phyloP scores from a whole-genome alignment of 1,140 invertebrate species.

The Saccostrea cuccullata region DNA sequence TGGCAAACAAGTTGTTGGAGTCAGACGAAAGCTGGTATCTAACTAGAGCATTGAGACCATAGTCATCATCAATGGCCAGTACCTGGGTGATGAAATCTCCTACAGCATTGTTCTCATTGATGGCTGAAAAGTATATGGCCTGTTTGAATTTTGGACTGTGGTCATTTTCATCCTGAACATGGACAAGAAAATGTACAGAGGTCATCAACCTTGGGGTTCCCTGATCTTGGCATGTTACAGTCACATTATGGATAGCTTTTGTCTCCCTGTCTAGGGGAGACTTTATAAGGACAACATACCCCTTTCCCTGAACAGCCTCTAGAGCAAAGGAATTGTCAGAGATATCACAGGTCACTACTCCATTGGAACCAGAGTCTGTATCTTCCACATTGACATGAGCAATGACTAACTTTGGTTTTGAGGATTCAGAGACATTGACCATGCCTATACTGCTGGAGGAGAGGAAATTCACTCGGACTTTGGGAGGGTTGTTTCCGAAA shows the following conservation, averaged over 20 bases:
- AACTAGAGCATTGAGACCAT: constrained; percentile 94
- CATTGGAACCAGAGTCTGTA: constrained; percentile 69
- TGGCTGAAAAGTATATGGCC: constrained; percentile 89
- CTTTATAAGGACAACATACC: constrained; percentile 85
- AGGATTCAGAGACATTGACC: constrained; percentile 65
- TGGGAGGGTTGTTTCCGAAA: constrained; percentile 94
- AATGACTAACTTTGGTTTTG: constrained; percentile 62
- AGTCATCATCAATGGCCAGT: constrained; percentile 94
- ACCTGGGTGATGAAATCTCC: constrained; percentile 94
- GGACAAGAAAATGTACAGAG: constrained; percentile 93
- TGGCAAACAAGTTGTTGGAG: constrained; percentile 94
- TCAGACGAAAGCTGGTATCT: constrained; percentile 87
- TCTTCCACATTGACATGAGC: constrained; percentile 69
- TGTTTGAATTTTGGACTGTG: constrained; percentile 96
- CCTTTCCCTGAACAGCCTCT: constrained; percentile 57
- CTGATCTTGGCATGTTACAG: constrained; percentile 95
- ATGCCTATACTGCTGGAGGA: constrained; percentile 66
- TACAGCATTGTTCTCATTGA: constrained; percentile 94
- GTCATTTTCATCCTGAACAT: constrained; percentile 95
- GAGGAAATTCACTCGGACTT: constrained; percentile 83
- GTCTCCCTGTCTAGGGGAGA: constrained; percentile 94
- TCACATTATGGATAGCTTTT: constrained; percentile 87
- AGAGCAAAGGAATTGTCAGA: constrained; percentile 62
- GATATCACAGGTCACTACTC: constrained; percentile 61
- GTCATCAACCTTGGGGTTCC: constrained; percentile 91